Base-by-base conservation (phyloP, 2,113 vertebrate species). In the Lampris megalopsis region DNA sequence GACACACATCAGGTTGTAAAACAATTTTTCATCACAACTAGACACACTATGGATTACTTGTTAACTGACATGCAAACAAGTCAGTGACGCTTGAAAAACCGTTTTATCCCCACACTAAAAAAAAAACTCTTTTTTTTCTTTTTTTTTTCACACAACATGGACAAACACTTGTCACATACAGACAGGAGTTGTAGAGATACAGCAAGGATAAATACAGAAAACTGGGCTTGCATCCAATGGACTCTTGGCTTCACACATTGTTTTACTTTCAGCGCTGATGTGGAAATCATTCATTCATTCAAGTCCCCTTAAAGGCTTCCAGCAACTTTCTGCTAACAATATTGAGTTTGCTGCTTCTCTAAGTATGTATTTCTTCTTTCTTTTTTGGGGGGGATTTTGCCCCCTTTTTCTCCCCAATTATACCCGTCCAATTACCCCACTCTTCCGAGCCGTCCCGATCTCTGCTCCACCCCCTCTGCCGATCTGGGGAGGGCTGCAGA, bases 181-280 rank as follows among this genome's bases (percentile, higher is more conserved):
- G 68, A 82, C 48, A 49, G 56, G 10, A 11, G 43, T 66, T 63
- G 24, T 6, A 63, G 40, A 49, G 52, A 53, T 2, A 68, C 35
- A 4, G 47, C 45, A 62, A 56, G 70, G 57, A 43, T 24, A 61
- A 77, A 56, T 61, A 63, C 50, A 60, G 9, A 66, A 71, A 74
- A 77, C n/a, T 69, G 45, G 53, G 77, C 77, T 75, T 88, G 75
- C 80, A 85, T 83, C 77, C 68, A 73, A 71, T 38, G 50, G 70
- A 52, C 59, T 57, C 10, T 36, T 42, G 10, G 57, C 9, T 53
- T 74, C 76, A 63, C 64, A 43, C 43, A 54, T 57, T 73, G 41
- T 11, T 40, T 56, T 60, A 38, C 43, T 4, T 4, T 68, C 63
- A 49, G 37, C 43, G 41, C 36, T 10, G 11, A 50, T 11, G 52